Evolutionary conservation across 2,113 vertebrate species (phyloP).

Genomic region (Callaeas wilsoni): DNA sequence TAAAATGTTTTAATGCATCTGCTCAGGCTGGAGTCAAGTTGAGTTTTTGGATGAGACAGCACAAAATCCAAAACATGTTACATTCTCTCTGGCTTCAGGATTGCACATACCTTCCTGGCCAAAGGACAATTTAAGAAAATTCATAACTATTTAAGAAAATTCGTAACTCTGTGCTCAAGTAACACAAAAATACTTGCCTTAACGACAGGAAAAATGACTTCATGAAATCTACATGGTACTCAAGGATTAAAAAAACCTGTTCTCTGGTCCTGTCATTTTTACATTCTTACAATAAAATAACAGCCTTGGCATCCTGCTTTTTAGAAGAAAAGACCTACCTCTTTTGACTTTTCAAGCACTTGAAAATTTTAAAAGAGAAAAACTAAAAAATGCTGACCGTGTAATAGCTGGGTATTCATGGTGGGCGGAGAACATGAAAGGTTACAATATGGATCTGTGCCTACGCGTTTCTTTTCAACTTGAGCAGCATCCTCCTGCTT

Average conservation of each 20-base stretch:
- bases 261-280: constrained; percentile 54
- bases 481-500: constrained; percentile 74
- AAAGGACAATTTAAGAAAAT: not conserved
- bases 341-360: constrained; percentile 64
- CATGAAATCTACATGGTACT: constrained; percentile 1
- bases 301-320: constrained; percentile 49
- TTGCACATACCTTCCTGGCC: not conserved
- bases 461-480: constrained; percentile 73
- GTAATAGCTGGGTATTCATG: constrained; percentile 73
- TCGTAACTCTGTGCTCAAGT: not conserved
- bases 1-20: not conserved
- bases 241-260: constrained; percentile 12
- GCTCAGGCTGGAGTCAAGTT: not conserved
- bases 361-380: constrained; percentile 70
- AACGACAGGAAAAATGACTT: constrained; percentile 17
- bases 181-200: not conserved
- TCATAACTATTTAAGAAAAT: not conserved
- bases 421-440: constrained; percentile 74
- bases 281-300: constrained; percentile 60
- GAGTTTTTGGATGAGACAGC: not conserved
- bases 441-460: constrained; percentile 72
- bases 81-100: not conserved
- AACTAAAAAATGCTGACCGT: constrained; percentile 73
- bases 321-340: constrained; percentile 62
- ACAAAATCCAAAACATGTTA: not conserved